A percentile compares a stretch with the other conserved stretches of the same genome.
Evolutionary conservation across 2,888 invertebrate genomes (phyloP).

Genomic region (Malacosoma neustria): DNA sequence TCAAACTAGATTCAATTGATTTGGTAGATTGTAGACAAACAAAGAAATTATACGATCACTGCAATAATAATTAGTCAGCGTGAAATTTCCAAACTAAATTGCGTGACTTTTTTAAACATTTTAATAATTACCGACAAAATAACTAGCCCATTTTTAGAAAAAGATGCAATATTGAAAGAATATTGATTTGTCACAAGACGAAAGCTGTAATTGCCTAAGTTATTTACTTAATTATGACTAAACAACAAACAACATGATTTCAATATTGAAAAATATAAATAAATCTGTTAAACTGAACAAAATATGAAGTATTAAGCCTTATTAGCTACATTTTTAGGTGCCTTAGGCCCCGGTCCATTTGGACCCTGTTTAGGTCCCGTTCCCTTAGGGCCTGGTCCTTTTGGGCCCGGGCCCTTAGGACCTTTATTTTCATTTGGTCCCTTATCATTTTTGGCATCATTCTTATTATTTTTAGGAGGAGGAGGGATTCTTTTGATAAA

Average conservation of each 20-base stretch:
- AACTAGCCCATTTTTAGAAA: neutral
- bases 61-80: too few relatives aligned
- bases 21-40: too few relatives aligned
- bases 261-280: too few relatives aligned
- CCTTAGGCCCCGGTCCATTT: slow-evolving; percentile 10
- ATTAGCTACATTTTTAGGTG: slow-evolving; percentile 1
- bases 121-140: neutral
- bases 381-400: slow-evolving; percentile 23
- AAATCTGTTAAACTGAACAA: too few relatives aligned
- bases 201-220: neutral
- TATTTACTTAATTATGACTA: neutral
- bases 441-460: slow-evolving; percentile 20
- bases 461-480: slow-evolving; percentile 20
- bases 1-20: too few relatives aligned
- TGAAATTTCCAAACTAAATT: neutral
- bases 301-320: neutral
- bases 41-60: too few relatives aligned
- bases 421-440: slow-evolving; percentile 15
- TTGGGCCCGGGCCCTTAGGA: slow-evolving; percentile 14
- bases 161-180: neutral
- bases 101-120: slow-evolving; percentile 1
- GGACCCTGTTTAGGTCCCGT: slow-evolving; percentile 4
- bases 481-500: slow-evolving; percentile 36
- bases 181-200: neutral
- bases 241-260: neutral